These are phyloP conservation scores for Rotaria sp. DNA, from an alignment of 2,888 invertebrate species.

Conservation along the genomic window DNA sequence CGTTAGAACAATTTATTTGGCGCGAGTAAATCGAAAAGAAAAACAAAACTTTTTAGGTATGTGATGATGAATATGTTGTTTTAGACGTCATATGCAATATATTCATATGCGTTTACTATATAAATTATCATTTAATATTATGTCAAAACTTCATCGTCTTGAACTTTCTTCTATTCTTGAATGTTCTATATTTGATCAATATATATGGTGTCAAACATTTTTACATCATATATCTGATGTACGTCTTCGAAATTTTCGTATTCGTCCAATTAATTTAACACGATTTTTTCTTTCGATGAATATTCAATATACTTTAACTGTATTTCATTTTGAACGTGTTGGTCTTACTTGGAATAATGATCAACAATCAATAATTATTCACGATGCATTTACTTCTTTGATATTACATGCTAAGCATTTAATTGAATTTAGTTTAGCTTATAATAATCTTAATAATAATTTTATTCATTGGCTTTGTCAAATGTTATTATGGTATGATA, in stretches of 20 bases:
- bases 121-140: neutral
- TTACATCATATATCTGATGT: neutral
- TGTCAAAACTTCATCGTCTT: neutral
- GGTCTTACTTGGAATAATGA: neutral
- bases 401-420: neutral
- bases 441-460: slow-evolving; percentile 2
- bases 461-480: neutral
- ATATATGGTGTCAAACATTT: neutral
- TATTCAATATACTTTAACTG: neutral
- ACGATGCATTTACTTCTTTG: neutral
- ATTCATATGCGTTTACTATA: slow-evolving; percentile 13
- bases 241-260: slow-evolving; percentile 7
- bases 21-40: neutral
- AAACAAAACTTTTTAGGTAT: no score
- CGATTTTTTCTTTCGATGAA: neutral
- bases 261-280: neutral
- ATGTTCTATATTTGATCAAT: neutral
- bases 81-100: slow-evolving; percentile 19
- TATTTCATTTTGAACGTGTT: slow-evolving; percentile 12
- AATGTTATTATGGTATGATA: neutral
- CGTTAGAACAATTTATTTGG: neutral
- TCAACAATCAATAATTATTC: neutral
- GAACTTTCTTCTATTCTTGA: slow-evolving; percentile 4
- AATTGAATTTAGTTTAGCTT: slow-evolving; percentile 10
- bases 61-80: no score